These are phyloP conservation scores for Blomia tropicalis DNA, from an alignment of 2,888 invertebrate genomes.

Conservation along the genomic window DNA sequence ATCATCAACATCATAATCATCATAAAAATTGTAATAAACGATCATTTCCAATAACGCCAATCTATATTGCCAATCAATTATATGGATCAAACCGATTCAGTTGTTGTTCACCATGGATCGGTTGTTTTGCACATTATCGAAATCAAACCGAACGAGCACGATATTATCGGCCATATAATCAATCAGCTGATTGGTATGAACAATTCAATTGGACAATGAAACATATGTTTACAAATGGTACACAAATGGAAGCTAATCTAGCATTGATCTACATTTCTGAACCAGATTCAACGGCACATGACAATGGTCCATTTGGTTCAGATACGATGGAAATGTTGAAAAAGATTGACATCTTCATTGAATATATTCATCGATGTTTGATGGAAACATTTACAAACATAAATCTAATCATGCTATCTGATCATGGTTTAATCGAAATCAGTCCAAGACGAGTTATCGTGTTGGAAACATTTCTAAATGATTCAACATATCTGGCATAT, in stretches of 20 bases:
- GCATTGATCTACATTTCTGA: conserved; percentile 53
- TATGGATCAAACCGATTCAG: conserved; percentile 41
- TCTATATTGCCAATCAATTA: conserved; percentile 45
- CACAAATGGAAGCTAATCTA: conserved; percentile 48
- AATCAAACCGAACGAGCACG: conserved; percentile 28
- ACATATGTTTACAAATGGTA: conserved; percentile 44
- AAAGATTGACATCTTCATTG: conserved; percentile 40
- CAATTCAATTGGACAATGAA: conserved; percentile 44
- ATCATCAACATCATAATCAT: no score
- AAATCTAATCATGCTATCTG: conserved; percentile 52
- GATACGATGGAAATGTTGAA: conserved; percentile 32
- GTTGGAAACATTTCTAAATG: conserved; percentile 41
- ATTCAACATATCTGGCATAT: conserved; percentile 39
- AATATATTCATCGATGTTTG: conserved; percentile 41
- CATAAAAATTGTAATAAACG: no score
- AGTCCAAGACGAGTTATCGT: conserved; percentile 37
- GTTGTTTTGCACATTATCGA: conserved; percentile 32
- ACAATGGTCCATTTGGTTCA: conserved; percentile 42
- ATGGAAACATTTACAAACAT: conserved; percentile 41
- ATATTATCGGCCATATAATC: conserved; percentile 35
- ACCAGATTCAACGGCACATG: conserved; percentile 50
- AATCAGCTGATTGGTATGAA: conserved; percentile 39
- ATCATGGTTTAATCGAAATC: conserved; percentile 53
- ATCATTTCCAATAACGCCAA: background rate
- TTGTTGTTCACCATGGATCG: conserved; percentile 57